These are phyloP conservation scores for Amphiprion clarkii DNA, from an alignment of 2,797 vertebrate genomes.

Conservation along the genomic window DNA sequence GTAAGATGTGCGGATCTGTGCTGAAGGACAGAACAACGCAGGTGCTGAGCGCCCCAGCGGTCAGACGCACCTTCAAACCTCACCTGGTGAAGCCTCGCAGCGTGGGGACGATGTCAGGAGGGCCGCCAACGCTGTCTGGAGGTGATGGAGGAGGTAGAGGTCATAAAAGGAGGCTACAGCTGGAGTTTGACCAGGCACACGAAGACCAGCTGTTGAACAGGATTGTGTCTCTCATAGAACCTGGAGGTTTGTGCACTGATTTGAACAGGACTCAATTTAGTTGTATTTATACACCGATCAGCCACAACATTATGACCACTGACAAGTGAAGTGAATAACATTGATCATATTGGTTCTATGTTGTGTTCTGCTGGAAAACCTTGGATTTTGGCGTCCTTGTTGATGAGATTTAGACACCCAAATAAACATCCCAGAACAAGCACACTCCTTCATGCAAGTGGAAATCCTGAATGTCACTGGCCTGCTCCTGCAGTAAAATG, in stretches of 20 bases:
- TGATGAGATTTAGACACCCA: too few species aligned
- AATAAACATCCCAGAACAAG: too few species aligned
- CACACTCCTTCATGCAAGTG: too few species aligned
- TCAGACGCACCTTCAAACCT: conserved; percentile 76
- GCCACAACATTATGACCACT: too few species aligned
- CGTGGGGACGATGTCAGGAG: conserved; percentile 24
- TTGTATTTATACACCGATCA: too few species aligned
- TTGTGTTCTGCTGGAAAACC: too few species aligned
- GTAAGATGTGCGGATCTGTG: conserved; percentile 87
- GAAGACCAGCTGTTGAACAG: conserved; percentile 91
- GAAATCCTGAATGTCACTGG: too few species aligned
- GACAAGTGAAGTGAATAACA: too few species aligned
- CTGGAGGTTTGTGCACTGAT: conserved; percentile 77
- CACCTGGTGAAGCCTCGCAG: conserved; percentile 79
- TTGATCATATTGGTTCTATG: too few species aligned
- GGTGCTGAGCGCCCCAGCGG: conserved; percentile 45
- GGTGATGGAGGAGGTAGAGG: conserved; percentile 52
- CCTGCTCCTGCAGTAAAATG: too few species aligned
- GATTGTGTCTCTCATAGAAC: conserved; percentile 92
- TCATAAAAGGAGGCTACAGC: conserved; percentile 86
- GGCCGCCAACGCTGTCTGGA: conserved; percentile 34
- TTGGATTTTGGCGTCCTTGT: too few species aligned
- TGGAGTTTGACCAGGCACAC: conserved; percentile 90
- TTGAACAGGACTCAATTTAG: not conserved
- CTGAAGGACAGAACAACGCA: conserved; percentile 76